Base-by-base conservation (phyloP, 2,888 invertebrate genomes). In the Pyrgus malvae region DNA sequence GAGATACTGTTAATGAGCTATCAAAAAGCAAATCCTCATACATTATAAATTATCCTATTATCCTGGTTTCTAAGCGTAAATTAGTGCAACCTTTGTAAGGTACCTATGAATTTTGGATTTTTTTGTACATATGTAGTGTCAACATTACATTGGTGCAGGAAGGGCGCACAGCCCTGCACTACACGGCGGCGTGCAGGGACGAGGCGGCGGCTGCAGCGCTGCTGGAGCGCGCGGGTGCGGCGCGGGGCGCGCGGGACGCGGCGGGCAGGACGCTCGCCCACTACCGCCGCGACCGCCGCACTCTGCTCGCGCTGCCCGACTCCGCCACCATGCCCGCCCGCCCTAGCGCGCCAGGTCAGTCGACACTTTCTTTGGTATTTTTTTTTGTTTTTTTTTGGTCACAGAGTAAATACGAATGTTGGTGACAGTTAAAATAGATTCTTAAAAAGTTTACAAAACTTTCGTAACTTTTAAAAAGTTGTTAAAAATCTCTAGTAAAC, bases 221-320 rank as follows among this genome's bases (percentile, higher is more conserved):
- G 70, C 91, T 98, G 56, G 92, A 95, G 58, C 93, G 94, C 65
- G 93, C 95, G 67, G 98, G 98, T 16, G 96, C 97, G 55, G 95
- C 95, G 76, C 94, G 96, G 76, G 94, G 94, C 60, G 93, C 94
- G 67, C 84, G 94, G 62, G 98, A 98, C 90, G 94, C 94, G 79
- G 95, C 80, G 37, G 90, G 90, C 57, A 82, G 68, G 63, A 76
- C 86, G 66, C 85, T 87, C 51, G 84, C 85, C 55, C 74, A 83
- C 72, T 90, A 89, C 78, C 85, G 86, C 67, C n/a, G n/a, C n/a
- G n/a, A 77, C 79, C 44, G 75, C 75, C 79, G 82, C 73, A 76
- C 80, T 73, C 69, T 70, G 56, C 86, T 86, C 67, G 70, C 75
- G 66, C 76, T 89, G 62, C 88, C 89, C 58, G 65, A 62, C 11